Percentiles rank a stretch among this genome's conserved stretches.
Conservation (phyloP, 2,888 invertebrate genomes). For the Panopea generosa region DNA sequence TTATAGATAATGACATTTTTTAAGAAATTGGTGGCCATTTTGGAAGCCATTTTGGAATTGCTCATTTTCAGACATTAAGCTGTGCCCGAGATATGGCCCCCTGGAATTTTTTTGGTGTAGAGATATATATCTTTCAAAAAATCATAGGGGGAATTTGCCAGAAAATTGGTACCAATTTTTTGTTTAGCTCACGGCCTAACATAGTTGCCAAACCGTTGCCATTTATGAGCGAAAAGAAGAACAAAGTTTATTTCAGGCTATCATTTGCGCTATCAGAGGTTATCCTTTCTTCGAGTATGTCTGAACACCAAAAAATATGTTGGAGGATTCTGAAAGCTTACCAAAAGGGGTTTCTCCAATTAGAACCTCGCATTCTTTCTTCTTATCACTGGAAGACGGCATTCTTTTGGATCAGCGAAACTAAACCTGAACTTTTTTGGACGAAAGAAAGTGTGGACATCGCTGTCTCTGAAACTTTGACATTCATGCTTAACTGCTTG, state of each 20-base stretch:
- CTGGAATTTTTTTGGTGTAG: too few species aligned
- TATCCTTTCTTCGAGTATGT: slow-evolving; percentile 16
- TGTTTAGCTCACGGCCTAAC: too few species aligned
- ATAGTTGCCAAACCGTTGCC: slow-evolving; percentile 28
- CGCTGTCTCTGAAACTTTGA: slow-evolving; percentile 4
- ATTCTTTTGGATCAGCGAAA: slow-evolving; percentile 36
- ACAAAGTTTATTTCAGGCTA: slow-evolving; percentile 24
- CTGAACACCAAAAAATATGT: slow-evolving; percentile 16
- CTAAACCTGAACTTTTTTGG: slow-evolving; percentile 20
- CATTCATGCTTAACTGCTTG: slow-evolving; percentile 22
- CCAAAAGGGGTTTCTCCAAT: slow-evolving; percentile 29
- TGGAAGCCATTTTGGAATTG: too few species aligned
- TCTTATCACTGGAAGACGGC: slow-evolving; percentile 47
- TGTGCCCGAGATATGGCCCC: too few species aligned
- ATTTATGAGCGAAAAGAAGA: not conserved
- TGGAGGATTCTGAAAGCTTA: slow-evolving; percentile 40
- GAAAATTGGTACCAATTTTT: too few species aligned
- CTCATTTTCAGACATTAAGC: too few species aligned
- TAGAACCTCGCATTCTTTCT: slow-evolving; percentile 19
- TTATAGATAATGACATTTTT: too few species aligned
- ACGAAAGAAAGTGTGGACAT: slow-evolving; percentile 2
- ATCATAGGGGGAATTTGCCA: too few species aligned
- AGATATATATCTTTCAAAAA: too few species aligned
- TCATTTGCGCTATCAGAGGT: slow-evolving; percentile 38
- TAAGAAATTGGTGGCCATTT: too few species aligned